These are phyloP conservation scores for Camponotus floridanus DNA, from an alignment of 1,140 invertebrate species.

Conservation along the genomic window DNA sequence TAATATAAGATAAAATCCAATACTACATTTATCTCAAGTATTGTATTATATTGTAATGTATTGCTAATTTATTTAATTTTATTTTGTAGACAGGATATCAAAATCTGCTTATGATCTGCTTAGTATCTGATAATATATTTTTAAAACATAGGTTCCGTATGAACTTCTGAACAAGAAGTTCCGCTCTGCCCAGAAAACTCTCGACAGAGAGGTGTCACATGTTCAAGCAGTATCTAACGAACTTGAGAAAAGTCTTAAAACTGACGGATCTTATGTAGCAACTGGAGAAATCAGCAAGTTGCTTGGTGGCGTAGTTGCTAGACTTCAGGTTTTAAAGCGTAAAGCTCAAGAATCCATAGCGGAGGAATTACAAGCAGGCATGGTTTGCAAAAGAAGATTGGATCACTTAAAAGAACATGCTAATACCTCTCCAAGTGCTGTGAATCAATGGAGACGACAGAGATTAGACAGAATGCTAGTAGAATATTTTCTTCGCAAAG, in stretches of 20 bases:
- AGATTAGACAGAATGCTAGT: conserved; percentile 97
- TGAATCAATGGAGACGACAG: conserved; percentile 94
- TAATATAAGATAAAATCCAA: no score
- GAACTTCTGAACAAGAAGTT: conserved; percentile 99
- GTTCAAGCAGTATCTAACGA: conserved; percentile 93
- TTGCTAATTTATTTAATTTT: no score
- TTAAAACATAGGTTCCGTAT: conserved; percentile 94
- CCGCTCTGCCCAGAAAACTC: conserved; percentile 96
- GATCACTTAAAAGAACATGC: conserved; percentile 96
- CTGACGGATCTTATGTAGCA: conserved; percentile 85
- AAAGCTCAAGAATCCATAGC: conserved; percentile 97
- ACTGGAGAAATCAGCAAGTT: conserved; percentile 92
- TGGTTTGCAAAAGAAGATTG: conserved; percentile 95
- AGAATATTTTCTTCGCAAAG: conserved; percentile 98
- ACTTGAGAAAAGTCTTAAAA: conserved; percentile 91
- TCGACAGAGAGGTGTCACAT: conserved; percentile 97
- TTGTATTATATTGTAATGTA: no score
- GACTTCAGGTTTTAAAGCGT: conserved; percentile 95
- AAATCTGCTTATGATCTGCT: background rate
- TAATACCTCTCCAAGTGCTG: conserved; percentile 85
- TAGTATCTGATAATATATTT: background rate
- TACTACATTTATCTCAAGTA: no score
- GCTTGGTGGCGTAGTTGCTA: conserved; percentile 95
- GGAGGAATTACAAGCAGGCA: conserved; percentile 95
- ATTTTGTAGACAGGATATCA: background rate